Percentiles rank a stretch among this genome's conserved stretches.
Conservation (phyloP, 2,888 invertebrate genomes). For the Drosophila glabriapex region DNA sequence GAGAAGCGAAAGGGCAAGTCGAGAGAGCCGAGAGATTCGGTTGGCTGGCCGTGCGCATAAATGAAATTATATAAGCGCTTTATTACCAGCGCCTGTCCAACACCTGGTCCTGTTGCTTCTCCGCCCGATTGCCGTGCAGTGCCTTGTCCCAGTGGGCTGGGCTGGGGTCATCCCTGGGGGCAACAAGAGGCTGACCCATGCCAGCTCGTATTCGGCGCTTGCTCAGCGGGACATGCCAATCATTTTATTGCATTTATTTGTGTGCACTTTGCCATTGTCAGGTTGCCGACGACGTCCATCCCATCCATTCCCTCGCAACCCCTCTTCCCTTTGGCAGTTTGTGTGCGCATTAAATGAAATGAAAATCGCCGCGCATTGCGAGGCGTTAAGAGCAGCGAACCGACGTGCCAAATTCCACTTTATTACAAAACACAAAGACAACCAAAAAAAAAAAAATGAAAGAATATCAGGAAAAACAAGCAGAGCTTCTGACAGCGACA, state of each 20-base stretch:
- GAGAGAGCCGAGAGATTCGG: slow-evolving; percentile 7
- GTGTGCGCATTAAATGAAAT: slow-evolving; percentile 75
- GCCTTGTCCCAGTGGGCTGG: background rate
- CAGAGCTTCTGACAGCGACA: slow-evolving; percentile 63
- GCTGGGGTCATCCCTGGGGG: slow-evolving; percentile 9
- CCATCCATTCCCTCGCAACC: background rate
- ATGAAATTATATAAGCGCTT: slow-evolving; percentile 81
- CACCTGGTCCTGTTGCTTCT: slow-evolving; percentile 52
- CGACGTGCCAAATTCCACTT: slow-evolving; percentile 77
- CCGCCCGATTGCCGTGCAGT: background rate
- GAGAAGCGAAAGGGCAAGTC: slow-evolving; percentile 1
- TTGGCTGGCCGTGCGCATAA: slow-evolving; percentile 62
- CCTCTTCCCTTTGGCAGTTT: slow-evolving; percentile 42
- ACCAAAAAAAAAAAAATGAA: slow-evolving; percentile 1
- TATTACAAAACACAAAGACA: slow-evolving; percentile 56
- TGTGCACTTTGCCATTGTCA: slow-evolving; percentile 77
- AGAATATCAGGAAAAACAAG: slow-evolving; percentile 36
- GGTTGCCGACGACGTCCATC: slow-evolving; percentile 16
- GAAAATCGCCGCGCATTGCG: slow-evolving; percentile 67
- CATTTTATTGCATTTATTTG: slow-evolving; percentile 80
- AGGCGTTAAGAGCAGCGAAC: slow-evolving; percentile 70
- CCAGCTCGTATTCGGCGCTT: slow-evolving; percentile 22
- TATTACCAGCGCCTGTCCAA: slow-evolving; percentile 69
- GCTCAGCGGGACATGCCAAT: slow-evolving; percentile 73
- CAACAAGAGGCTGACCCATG: slow-evolving; percentile 17